A percentile compares a stretch with the other conserved stretches of the same genome.
These are phyloP conservation scores for Meloidogyne exigua DNA, from an alignment of 1,140 invertebrate species.

Conservation along the genomic window DNA sequence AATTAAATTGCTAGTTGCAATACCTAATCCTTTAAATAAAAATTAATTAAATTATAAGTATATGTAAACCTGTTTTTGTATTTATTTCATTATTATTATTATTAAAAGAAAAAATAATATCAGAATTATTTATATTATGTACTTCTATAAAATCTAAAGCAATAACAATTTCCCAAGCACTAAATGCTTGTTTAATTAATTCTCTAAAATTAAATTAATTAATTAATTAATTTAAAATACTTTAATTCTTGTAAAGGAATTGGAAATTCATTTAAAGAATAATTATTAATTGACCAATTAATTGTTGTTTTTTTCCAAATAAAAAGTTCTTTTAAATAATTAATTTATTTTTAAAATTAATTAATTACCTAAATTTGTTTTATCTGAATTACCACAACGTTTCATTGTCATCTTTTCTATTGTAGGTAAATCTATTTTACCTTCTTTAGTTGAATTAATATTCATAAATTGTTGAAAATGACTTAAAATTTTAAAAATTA, in stretches of 20 bases:
- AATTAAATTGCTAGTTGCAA: constrained; percentile 15
- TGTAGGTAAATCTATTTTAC: constrained; percentile 33
- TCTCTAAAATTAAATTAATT: constrained; percentile 32
- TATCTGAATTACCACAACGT: constrained; percentile 38
- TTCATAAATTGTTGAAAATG: constrained; percentile 43
- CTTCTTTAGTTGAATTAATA: constrained; percentile 21
- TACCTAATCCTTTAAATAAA: constrained; percentile 28
- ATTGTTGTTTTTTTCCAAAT: not conserved
- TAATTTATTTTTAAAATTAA: too few relatives aligned
- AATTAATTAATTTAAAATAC: not conserved
- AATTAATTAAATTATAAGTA: not conserved
- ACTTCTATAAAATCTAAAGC: constrained; percentile 40
- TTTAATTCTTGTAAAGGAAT: not conserved
- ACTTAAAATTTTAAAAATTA: constrained; percentile 10
- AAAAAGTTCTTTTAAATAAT: not conserved
- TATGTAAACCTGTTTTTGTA: too few relatives aligned
- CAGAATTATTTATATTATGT: constrained; percentile 28
- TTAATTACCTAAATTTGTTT: not conserved
- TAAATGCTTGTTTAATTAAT: constrained; percentile 42
- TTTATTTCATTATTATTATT: constrained; percentile 12
- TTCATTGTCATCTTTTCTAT: constrained; percentile 35
- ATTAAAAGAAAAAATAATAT: constrained; percentile 40
- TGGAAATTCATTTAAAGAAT: not conserved
- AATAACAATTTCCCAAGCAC: constrained; percentile 48
- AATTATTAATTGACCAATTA: not conserved